Base-by-base conservation (phyloP, 2,797 vertebrate genomes). In the Betta splendens region DNA sequence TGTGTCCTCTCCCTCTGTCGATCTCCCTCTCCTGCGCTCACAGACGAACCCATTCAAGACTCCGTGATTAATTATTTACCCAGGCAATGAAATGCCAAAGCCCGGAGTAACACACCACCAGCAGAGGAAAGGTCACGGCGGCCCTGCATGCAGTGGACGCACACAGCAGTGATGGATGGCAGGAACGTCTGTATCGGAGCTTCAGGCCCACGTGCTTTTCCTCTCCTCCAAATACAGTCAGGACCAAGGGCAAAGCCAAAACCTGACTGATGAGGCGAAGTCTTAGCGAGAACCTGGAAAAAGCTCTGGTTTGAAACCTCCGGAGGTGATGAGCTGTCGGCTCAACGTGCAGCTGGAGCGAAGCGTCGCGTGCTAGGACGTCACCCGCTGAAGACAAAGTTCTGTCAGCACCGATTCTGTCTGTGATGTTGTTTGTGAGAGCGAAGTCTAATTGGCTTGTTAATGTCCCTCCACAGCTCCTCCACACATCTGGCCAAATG, bases 401-500 rank as follows among this genome's bases (percentile, higher is more conserved):
- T 46, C 44, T 15, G 23, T 32, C 33, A 6, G 46, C 22, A 44
- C 16, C 28, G 20, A 38, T 38, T 35, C 53, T 49, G 43, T 5
- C 7, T 13, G 23, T 8, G 29, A 29, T 3, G n/a, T 32, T 22
- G 31, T 40, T 43, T 23, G 22, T 35, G 36, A 15, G 43, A 65
- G 71, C 29, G 62, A 77, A 68, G 10, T 69, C 67, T 74, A 64
- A 86, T 62, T 22, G n/a, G 15, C 46, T 31, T 63, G 22, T 64
- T 64, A 36, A 20, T 84, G 49, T 84, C 43, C 64, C 52, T 72
- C 70, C 64, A 42, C 87, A 93, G 92, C 79, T 80, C 66, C 73
- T 69, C 77, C 4, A 80, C 79, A 77, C 85, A 80, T 68, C 84
- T 87, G 93, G 92, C 93, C 95, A 97, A 93, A 99, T 99, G 97